Conservation (phyloP, 2,888 invertebrate species). For the Caenorhabditis parvicauda region DNA sequence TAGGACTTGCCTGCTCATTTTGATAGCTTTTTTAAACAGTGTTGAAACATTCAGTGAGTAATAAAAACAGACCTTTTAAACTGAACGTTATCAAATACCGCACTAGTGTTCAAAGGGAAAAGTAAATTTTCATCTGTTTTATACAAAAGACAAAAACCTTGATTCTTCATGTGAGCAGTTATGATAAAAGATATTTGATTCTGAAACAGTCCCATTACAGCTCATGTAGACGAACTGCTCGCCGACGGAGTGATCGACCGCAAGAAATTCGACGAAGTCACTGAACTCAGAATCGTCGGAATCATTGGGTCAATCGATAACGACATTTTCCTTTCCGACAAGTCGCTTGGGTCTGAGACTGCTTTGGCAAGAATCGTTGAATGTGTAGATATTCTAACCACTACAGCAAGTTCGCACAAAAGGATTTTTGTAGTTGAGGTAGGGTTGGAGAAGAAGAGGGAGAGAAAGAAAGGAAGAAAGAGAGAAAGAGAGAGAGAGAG, state of each 20-base stretch:
- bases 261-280: conserved; percentile 20
- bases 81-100: neutral
- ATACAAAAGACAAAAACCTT: too few species aligned
- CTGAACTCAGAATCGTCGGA: conserved; percentile 25
- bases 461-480: too few species aligned
- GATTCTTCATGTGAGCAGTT: too few species aligned
- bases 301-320: conserved; percentile 39
- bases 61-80: neutral
- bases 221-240: conserved; percentile 20
- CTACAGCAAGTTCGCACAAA: conserved; percentile 94
- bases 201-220: too few species aligned
- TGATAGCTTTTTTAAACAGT: too few species aligned
- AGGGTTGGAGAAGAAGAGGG: too few species aligned
- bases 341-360: conserved; percentile 95
- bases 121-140: too few species aligned
- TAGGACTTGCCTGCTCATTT: too few species aligned
- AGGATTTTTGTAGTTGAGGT: conserved; percentile 74
- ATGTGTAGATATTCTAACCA: conserved; percentile 92
- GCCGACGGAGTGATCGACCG: conserved; percentile 15
- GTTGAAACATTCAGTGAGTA: too few species aligned
- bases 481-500: too few species aligned
- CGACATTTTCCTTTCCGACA: conserved; percentile 98
- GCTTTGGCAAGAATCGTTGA: conserved; percentile 95
- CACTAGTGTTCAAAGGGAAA: neutral
- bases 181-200: too few species aligned